These are phyloP conservation scores for Drosophila lini DNA, from an alignment of 1,140 invertebrate species.

Conservation along the genomic window DNA sequence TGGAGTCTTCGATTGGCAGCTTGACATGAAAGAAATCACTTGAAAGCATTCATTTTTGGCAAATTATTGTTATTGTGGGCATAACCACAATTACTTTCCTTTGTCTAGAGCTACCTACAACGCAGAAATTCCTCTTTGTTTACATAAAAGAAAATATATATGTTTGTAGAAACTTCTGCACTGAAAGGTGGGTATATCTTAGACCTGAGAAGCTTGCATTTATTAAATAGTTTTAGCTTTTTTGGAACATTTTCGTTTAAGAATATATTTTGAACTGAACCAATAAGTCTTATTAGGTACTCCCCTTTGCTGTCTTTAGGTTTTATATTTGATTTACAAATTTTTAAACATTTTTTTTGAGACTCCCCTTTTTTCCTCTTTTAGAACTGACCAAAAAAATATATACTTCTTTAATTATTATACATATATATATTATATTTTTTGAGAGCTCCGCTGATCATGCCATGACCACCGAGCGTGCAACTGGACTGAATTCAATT, in stretches of 20 bases:
- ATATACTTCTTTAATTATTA: conserved; percentile 7
- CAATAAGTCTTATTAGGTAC: not conserved
- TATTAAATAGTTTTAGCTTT: too few relatives aligned
- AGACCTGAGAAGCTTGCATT: not conserved
- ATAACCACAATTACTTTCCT: conserved; percentile 55
- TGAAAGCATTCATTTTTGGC: conserved; percentile 32
- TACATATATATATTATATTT: not conserved
- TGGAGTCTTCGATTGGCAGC: conserved; percentile 56
- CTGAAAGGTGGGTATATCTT: not conserved
- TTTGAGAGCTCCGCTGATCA: conserved; percentile 13
- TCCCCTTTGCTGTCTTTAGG: not conserved
- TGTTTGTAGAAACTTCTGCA: not conserved
- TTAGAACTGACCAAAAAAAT: conserved; percentile 43
- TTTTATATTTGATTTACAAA: not conserved
- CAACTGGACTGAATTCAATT: conserved; percentile 46
- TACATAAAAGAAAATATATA: not conserved
- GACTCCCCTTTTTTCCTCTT: not conserved
- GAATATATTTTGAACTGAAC: not conserved
- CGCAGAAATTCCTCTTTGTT: conserved; percentile 16
- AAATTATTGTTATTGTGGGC: conserved; percentile 12
- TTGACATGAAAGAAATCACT: conserved; percentile 67
- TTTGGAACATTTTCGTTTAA: not conserved
- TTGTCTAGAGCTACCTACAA: conserved; percentile 43
- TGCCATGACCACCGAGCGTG: conserved; percentile 36
- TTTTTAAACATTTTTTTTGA: not conserved